Evolutionary conservation across 1,140 invertebrate genomes (phyloP).

Genomic region (Hypsibius dujardini): DNA sequence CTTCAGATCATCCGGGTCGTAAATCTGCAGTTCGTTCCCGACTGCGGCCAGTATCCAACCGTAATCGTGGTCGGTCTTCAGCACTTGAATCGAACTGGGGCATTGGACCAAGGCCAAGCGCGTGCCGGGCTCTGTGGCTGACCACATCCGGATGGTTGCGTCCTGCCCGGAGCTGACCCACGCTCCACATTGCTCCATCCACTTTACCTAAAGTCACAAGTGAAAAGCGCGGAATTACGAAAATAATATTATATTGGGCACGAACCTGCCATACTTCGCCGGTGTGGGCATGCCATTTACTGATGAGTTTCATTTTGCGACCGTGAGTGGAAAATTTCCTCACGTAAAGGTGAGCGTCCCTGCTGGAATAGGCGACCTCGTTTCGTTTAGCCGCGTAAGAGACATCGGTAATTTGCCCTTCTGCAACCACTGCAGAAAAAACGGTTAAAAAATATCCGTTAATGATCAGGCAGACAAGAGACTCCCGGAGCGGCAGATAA

Average conservation of each 20-base stretch:
- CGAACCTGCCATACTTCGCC: conserved; percentile 6
- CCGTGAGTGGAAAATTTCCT: neutral
- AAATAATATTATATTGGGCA: no score
- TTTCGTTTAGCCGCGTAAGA: neutral
- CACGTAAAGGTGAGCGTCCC: conserved; percentile 9
- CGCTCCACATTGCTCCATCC: neutral
- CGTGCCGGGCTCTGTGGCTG: neutral
- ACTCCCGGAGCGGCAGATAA: no score
- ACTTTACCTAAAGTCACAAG: neutral
- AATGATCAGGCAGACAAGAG: no score
- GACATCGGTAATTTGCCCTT: conserved; percentile 11
- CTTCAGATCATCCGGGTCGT: neutral
- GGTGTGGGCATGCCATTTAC: neutral
- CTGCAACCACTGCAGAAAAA: neutral
- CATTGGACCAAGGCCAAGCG: neutral
- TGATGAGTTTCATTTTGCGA: neutral
- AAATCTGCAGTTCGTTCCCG: neutral
- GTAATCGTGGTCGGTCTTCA: neutral
- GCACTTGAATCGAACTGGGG: neutral
- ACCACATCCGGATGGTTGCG: conserved; percentile 7
- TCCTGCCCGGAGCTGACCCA: conserved; percentile 2
- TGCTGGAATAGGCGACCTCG: neutral
- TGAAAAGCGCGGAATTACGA: no score
- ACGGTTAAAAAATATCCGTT: no score
- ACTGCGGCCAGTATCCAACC: conserved; percentile 1